These are phyloP conservation scores for Orius insidiosus DNA, from an alignment of 1,140 invertebrate species.

Conservation along the genomic window DNA sequence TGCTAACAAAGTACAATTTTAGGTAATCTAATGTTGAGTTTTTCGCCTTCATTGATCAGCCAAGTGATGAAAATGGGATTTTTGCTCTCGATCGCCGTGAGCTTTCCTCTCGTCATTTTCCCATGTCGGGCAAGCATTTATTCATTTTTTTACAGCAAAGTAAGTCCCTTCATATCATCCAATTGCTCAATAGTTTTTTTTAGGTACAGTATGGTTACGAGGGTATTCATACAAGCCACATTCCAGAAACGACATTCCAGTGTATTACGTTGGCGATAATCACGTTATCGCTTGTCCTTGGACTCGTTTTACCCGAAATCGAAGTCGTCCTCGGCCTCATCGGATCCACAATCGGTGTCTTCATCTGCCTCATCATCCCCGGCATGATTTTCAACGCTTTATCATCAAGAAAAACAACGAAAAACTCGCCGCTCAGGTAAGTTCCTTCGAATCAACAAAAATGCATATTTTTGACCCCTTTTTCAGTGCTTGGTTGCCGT, in stretches of 20 bases:
- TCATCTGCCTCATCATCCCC: constrained; percentile 84
- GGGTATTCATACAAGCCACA: constrained; percentile 30
- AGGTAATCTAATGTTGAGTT: constrained; percentile 83
- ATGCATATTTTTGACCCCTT: constrained; percentile 17
- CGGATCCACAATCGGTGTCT: constrained; percentile 87
- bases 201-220: constrained; percentile 1
- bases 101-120: constrained; percentile 92
- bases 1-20: too few species aligned
- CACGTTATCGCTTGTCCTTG: constrained; percentile 49
- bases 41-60: constrained; percentile 59
- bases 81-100: constrained; percentile 83
- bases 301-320: constrained; percentile 68
- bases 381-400: constrained; percentile 56
- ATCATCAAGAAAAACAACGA: constrained; percentile 56
- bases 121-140: constrained; percentile 86
- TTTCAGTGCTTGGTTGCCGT: constrained; percentile 51
- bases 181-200: not conserved
- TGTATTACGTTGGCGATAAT: constrained; percentile 63
- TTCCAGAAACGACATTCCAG: constrained; percentile 63
- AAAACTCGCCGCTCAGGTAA: constrained; percentile 46
- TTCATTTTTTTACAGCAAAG: constrained; percentile 74
- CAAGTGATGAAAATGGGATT: constrained; percentile 86
- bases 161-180: constrained; percentile 27
- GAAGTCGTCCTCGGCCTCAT: constrained; percentile 83
- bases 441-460: constrained; percentile 1